A percentile compares a stretch with the other conserved stretches of the same genome.
Evolutionary conservation across 2,888 invertebrate species (phyloP).

Genomic region (Terebella lapidaria): DNA sequence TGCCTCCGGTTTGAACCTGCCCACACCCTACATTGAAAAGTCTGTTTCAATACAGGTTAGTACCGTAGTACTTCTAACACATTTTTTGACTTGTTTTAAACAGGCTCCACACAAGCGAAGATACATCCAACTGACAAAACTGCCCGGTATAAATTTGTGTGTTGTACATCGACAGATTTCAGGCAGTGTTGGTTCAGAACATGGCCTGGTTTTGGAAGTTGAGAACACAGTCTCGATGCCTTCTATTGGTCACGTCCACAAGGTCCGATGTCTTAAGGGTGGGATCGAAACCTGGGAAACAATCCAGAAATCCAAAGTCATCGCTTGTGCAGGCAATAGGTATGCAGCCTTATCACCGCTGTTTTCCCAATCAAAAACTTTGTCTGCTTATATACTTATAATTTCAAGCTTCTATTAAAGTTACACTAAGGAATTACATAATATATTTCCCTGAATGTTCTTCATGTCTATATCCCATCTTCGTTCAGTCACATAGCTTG

Average conservation of each 20-base stretch:
- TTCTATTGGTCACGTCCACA: slow-evolving; percentile 31
- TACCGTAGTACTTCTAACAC: neutral
- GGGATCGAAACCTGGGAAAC: slow-evolving; percentile 43
- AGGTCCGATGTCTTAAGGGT: slow-evolving; percentile 32
- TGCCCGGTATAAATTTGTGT: no score
- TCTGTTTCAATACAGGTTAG: slow-evolving; percentile 29
- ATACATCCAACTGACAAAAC: no score
- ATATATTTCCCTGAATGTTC: no score
- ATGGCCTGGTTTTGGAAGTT: slow-evolving; percentile 31
- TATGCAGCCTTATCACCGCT: no score
- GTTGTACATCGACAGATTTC: no score
- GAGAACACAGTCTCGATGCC: slow-evolving; percentile 42
- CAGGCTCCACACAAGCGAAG: no score
- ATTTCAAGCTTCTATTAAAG: no score
- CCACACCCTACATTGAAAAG: slow-evolving; percentile 32
- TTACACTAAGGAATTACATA: no score
- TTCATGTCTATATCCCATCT: neutral
- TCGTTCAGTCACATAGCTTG: slow-evolving; percentile 58
- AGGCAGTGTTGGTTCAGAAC: slow-evolving; percentile 24
- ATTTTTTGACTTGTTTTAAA: neutral
- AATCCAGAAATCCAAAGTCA: slow-evolving; percentile 37
- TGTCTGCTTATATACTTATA: no score
- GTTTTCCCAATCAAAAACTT: no score
- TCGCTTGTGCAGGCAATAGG: slow-evolving; percentile 41
- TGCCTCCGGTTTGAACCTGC: slow-evolving; percentile 35